Base-by-base conservation (phyloP, 2,797 vertebrate genomes). In the Propithecus deckenii region DNA sequence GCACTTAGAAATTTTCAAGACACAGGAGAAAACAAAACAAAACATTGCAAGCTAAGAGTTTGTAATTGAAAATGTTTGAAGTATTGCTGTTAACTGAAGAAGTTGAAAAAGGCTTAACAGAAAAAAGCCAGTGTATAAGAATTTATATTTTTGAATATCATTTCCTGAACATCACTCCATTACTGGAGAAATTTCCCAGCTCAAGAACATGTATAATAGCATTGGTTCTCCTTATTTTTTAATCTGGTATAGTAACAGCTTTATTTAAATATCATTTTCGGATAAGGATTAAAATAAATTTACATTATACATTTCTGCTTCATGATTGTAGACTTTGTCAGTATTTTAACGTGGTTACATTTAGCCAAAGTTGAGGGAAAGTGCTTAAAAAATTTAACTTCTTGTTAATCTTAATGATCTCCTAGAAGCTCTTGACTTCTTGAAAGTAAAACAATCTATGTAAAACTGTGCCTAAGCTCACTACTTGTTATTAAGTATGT, bases 11-110 rank as follows among this genome's bases (percentile, higher is more conserved):
- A 63, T 78, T 35, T 57, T 85, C 17, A 65, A 46, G n/a, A 89
- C 85, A 84, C 46, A n/a, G 75, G 69, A 97, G 95, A 89, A 97
- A 90, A 79, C 17, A 48, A 72, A 96, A 71, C 7, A 48, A 72
- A 96, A 71, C 7, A 14, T 23, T 81, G 0, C n/a, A 32, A 72
- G 52, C 61, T 41, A 23, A 61, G n/a, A 38, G 80, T 97, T 94
- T 63, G 91, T 20, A 90, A 38, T 93, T 96, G 74, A 92, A 71
- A 79, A 22, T 48, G 0, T 71, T 88, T 91, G 23, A 74, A 85
- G 13, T 78, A 67, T 67, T 80, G 63, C 75, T 43, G 4, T 79
- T 86, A 69, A 84, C 57, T 59, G 72, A 91, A 65, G 78, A 88
- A 48, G 55, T 83, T 67, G 57, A 85, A 95, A 67, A 89, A 95